Evolutionary conservation across 2,888 invertebrate species (phyloP).

Genomic region (Bugulina stolonifera): DNA sequence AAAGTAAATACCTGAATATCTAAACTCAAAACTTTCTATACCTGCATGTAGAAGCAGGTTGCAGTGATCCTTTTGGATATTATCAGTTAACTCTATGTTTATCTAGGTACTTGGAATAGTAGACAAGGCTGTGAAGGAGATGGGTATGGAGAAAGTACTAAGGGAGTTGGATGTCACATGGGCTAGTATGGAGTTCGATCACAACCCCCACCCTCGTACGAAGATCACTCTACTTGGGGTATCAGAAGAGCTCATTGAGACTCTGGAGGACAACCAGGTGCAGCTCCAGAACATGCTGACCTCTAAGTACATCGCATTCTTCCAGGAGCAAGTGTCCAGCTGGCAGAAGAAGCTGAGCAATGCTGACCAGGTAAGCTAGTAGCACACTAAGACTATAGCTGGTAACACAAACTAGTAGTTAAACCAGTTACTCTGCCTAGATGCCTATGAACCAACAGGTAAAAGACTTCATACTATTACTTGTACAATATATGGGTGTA

Average conservation of each 20-base stretch:
- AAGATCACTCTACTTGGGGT: conserved; percentile 78
- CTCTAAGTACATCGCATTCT: conserved; percentile 92
- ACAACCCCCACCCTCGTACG: conserved; percentile 80
- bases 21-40: too few species aligned
- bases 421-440: too few species aligned
- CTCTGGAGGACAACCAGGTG: conserved; percentile 91
- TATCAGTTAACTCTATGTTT: too few species aligned
- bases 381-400: too few species aligned
- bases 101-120: conserved; percentile 73
- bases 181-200: conserved; percentile 79
- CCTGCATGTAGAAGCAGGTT: too few species aligned
- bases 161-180: conserved; percentile 84
- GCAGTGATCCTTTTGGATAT: too few species aligned
- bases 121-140: conserved; percentile 95
- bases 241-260: conserved; percentile 91
- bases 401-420: too few species aligned
- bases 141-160: conserved; percentile 94
- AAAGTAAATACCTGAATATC: too few species aligned
- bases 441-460: too few species aligned
- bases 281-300: conserved; percentile 93
- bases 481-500: too few species aligned
- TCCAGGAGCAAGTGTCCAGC: conserved; percentile 83
- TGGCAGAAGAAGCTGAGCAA: conserved; percentile 89
- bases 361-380: conserved; percentile 72
- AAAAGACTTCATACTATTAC: too few species aligned